Evolutionary conservation across 2,797 vertebrate species (phyloP).

Genomic region (Lerista edwardsae): DNA sequence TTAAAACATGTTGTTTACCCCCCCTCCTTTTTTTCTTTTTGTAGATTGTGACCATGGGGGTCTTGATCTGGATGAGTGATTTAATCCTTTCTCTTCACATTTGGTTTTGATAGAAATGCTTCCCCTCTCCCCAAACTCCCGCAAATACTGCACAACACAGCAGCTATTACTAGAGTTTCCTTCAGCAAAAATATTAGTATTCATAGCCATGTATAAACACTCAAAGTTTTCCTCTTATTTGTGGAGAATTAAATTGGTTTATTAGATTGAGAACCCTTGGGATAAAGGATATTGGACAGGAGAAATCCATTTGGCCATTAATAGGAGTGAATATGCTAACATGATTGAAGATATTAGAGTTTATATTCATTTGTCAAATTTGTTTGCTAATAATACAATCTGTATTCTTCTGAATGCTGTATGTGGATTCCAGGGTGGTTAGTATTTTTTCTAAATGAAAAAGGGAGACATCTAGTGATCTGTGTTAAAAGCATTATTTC

Average conservation of each 20-base stretch:
- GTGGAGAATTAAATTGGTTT: not conserved
- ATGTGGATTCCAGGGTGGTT: constrained; percentile 28
- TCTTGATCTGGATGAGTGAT: too few relatives aligned
- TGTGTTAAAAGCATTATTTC: constrained; percentile 41
- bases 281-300: constrained; percentile 31
- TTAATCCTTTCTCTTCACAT: too few relatives aligned
- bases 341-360: constrained; percentile 39
- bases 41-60: too few relatives aligned
- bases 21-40: too few relatives aligned
- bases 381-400: constrained; percentile 50
- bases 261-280: not conserved
- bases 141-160: too few relatives aligned
- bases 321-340: constrained; percentile 46
- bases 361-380: constrained; percentile 43
- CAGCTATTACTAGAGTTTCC: not conserved
- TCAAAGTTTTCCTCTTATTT: not conserved
- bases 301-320: constrained; percentile 38
- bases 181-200: not conserved
- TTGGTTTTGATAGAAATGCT: too few relatives aligned
- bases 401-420: constrained; percentile 37
- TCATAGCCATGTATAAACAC: not conserved
- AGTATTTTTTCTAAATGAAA: constrained; percentile 50
- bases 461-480: constrained; percentile 67
- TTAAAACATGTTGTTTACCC: too few relatives aligned
- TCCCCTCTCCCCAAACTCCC: too few relatives aligned